A percentile compares a stretch with the other conserved stretches of the same genome.
phyloP scores from a whole-genome alignment of 1,140 invertebrate species.

The Bombus picipes region DNA sequence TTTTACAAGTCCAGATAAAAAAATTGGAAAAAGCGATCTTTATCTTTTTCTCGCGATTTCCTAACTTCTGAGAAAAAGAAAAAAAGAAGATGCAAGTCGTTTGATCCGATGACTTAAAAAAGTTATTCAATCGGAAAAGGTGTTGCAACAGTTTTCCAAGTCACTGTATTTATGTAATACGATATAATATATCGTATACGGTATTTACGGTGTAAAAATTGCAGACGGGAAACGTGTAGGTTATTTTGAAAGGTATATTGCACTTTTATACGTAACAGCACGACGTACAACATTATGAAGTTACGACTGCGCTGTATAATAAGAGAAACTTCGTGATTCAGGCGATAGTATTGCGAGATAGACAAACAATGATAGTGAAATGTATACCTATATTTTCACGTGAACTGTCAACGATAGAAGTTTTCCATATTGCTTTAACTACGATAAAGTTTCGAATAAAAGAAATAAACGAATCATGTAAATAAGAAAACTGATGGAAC shows the following conservation, averaged over 20 bases:
- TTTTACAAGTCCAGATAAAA: no score
- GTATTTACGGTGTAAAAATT: not conserved
- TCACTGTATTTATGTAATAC: no score
- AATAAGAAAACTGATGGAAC: no score
- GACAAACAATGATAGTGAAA: not conserved
- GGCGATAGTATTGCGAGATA: not conserved
- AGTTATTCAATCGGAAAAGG: no score
- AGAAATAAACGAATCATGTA: not conserved
- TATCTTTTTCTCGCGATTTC: no score
- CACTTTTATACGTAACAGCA: slow-evolving; percentile 3
- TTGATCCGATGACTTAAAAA: no score
- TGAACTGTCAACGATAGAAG: not conserved
- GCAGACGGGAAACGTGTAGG: not conserved
- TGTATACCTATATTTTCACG: not conserved
- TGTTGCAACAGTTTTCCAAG: no score
- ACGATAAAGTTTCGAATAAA: not conserved
- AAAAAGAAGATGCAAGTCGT: no score
- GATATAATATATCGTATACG: no score
- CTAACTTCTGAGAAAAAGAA: no score
- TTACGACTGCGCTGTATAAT: slow-evolving; percentile 20
- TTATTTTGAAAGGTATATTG: not conserved
- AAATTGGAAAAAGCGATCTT: no score
- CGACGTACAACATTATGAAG: not conserved
- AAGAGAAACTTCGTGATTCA: slow-evolving; percentile 33
- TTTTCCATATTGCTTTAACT: not conserved